A percentile compares a stretch with the other conserved stretches of the same genome.
Evolutionary conservation across 2,888 invertebrate species (phyloP).

Genomic region (Azorinus chamasolen): DNA sequence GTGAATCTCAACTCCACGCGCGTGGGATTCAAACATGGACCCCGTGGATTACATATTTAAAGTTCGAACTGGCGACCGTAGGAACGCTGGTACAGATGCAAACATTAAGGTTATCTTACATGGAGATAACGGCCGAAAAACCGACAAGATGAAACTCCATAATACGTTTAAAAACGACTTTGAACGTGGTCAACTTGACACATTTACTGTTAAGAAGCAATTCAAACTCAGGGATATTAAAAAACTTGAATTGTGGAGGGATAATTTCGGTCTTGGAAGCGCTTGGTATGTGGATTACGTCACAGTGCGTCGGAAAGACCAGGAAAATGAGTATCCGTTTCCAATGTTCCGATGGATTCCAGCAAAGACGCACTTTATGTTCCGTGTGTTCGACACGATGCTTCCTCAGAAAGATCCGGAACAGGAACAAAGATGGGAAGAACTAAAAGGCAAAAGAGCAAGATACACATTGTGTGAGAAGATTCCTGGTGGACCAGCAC

Average conservation of each 20-base stretch:
- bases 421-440: constrained; percentile 83
- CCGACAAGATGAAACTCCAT: constrained; percentile 84
- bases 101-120: constrained; percentile 86
- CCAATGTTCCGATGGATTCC: constrained; percentile 87
- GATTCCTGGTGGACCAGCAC: constrained; percentile 71
- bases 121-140: constrained; percentile 83
- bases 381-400: constrained; percentile 85
- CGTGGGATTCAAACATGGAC: constrained; percentile 19
- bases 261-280: constrained; percentile 82
- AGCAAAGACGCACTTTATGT: constrained; percentile 82
- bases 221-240: constrained; percentile 68
- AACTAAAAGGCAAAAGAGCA: constrained; percentile 84
- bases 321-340: constrained; percentile 78
- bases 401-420: constrained; percentile 86
- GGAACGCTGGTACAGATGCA: constrained; percentile 86
- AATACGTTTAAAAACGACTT: constrained; percentile 84
- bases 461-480: constrained; percentile 72
- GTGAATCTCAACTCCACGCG: too few species aligned
- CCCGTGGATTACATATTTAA: constrained; percentile 77
- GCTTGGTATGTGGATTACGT: constrained; percentile 86
- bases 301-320: constrained; percentile 78
- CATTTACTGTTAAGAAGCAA: constrained; percentile 70
- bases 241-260: constrained; percentile 85
- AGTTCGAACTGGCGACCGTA: constrained; percentile 87
- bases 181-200: constrained; percentile 77